Conservation (phyloP, 2,797 vertebrate species). For the Ceryle rudis region DNA sequence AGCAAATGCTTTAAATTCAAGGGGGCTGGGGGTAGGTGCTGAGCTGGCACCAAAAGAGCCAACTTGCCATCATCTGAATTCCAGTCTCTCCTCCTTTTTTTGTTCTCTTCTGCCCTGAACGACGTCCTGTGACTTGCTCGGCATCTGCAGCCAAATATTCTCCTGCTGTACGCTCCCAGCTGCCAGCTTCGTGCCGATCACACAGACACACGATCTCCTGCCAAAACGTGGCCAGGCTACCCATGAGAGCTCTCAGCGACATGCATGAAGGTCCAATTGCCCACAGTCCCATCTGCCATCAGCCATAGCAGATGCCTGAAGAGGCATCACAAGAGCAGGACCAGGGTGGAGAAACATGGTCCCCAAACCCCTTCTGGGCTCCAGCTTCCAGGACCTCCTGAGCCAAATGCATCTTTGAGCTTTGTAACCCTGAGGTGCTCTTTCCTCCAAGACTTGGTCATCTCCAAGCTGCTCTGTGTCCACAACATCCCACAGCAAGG, state of each 20-base stretch:
- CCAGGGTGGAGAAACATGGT: background rate
- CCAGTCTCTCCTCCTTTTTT: background rate
- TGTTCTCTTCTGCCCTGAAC: background rate
- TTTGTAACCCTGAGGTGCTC: background rate
- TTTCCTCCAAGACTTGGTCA: background rate
- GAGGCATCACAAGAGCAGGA: background rate
- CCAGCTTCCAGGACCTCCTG: background rate
- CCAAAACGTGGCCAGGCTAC: fast-evolving
- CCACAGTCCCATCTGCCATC: fast-evolving
- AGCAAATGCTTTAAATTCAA: background rate
- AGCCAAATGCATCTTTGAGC: fast-evolving
- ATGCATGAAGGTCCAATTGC: background rate
- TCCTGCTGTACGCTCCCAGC: background rate
- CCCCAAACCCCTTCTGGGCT: background rate
- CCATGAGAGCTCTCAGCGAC: background rate
- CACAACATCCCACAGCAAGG: fast-evolving
- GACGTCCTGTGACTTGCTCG: background rate
- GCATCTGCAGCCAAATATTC: background rate
- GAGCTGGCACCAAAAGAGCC: fast-evolving
- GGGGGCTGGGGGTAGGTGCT: background rate
- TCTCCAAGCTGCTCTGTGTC: background rate
- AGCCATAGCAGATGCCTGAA: background rate
- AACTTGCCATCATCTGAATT: background rate
- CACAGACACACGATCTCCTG: fast-evolving
- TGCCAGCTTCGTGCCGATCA: fast-evolving